Evolutionary conservation across 2,797 vertebrate species (phyloP).

Genomic region (Danio kyathit): DNA sequence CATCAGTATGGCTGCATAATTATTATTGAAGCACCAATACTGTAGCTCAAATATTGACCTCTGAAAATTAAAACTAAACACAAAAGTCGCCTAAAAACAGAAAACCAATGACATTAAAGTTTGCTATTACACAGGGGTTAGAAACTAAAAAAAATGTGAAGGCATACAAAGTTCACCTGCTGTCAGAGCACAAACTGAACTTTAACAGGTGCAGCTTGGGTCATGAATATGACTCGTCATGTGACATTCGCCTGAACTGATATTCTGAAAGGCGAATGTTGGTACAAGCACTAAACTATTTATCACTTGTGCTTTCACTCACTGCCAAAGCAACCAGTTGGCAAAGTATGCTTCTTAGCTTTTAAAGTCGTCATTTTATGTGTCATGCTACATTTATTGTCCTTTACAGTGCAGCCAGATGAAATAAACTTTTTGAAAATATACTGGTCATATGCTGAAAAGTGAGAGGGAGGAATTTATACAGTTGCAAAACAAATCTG

Average conservation of each 20-base stretch:
- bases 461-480: not conserved
- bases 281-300: not conserved
- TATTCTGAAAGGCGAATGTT: slow-evolving; percentile 7
- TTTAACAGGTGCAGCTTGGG: not conserved
- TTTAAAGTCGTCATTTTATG: slow-evolving; percentile 18
- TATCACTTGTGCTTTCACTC: slow-evolving; percentile 25
- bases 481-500: too few species aligned
- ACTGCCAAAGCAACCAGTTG: slow-evolving; percentile 32
- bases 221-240: not conserved
- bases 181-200: not conserved
- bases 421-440: slow-evolving; percentile 5
- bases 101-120: too few species aligned
- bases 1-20: not conserved
- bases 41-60: not conserved
- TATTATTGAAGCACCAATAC: not conserved
- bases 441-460: slow-evolving; percentile 5
- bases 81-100: not conserved
- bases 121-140: too few species aligned
- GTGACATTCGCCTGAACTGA: slow-evolving; percentile 6
- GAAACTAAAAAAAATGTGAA: not conserved
- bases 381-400: slow-evolving; percentile 9
- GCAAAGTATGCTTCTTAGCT: not conserved
- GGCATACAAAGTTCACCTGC: not conserved
- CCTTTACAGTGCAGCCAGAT: slow-evolving; percentile 22
- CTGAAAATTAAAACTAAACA: not conserved